Percentiles rank a stretch among this genome's conserved stretches.
Conservation (phyloP, 2,888 invertebrate genomes). For the Siphlonurus alternatus region DNA sequence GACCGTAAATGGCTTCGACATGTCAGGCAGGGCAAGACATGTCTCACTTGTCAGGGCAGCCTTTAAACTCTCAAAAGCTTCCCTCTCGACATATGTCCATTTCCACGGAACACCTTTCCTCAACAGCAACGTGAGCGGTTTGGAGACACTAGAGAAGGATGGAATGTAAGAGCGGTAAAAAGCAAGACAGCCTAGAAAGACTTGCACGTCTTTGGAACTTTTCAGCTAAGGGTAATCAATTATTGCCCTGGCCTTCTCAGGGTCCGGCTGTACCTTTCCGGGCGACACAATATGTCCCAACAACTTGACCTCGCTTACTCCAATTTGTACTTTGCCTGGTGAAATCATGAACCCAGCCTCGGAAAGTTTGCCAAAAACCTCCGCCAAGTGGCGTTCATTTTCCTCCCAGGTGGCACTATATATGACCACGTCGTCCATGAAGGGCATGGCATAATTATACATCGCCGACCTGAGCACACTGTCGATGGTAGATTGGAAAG, state of each 20-base stretch:
- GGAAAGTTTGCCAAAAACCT: neutral
- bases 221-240: neutral
- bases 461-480: too few relatives aligned
- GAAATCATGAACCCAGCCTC: neutral
- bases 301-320: neutral
- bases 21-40: neutral
- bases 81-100: neutral
- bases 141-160: neutral
- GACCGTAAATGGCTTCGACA: neutral
- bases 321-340: neutral
- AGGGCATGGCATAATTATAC: too few relatives aligned
- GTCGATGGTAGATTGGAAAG: too few relatives aligned
- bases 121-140: neutral
- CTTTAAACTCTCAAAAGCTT: neutral
- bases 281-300: neutral
- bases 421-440: too few relatives aligned
- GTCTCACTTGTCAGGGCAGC: neutral
- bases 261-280: neutral
- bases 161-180: neutral
- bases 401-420: too few relatives aligned
- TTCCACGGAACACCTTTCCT: neutral
- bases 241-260: neutral
- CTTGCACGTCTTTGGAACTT: neutral
- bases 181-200: neutral
- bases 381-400: neutral